These are phyloP conservation scores for Ostrea denselamellosa DNA, from an alignment of 1,140 invertebrate species.

Conservation along the genomic window DNA sequence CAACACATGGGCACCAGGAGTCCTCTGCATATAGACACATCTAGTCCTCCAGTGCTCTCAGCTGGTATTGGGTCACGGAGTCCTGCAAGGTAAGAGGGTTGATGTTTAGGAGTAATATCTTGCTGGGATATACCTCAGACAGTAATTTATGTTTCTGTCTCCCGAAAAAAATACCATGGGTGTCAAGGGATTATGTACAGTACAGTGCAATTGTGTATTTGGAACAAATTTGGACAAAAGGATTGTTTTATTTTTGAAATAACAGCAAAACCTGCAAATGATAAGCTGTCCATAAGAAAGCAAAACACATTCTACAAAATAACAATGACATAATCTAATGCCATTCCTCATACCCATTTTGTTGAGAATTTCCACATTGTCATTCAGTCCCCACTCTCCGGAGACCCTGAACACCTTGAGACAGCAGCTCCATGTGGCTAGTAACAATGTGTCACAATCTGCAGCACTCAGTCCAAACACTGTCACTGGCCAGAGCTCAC, in stretches of 20 bases:
- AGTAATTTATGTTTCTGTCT: neutral
- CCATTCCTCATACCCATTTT: neutral
- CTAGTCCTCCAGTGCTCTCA: conserved; percentile 72
- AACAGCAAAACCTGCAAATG: neutral
- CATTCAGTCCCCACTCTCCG: conserved; percentile 74
- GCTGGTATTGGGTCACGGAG: conserved; percentile 37
- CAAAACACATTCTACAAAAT: neutral
- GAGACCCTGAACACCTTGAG: conserved; percentile 72
- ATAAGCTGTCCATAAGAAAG: neutral
- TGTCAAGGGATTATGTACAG: too few relatives aligned
- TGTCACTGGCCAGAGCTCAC: conserved; percentile 80
- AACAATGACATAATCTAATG: neutral
- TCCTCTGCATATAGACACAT: conserved; percentile 72
- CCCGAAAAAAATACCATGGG: too few relatives aligned
- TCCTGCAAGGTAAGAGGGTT: conserved; percentile 38
- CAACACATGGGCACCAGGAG: conserved; percentile 57
- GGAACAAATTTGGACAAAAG: neutral
- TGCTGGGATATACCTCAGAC: neutral
- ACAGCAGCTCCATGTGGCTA: conserved; percentile 71
- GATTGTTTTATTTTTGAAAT: neutral
- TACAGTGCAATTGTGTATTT: too few relatives aligned
- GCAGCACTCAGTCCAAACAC: conserved; percentile 71
- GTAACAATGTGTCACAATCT: conserved; percentile 68
- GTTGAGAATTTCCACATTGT: conserved; percentile 17
- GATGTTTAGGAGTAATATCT: neutral